Conservation (phyloP, 2,797 vertebrate species). For the Geotria australis region DNA sequence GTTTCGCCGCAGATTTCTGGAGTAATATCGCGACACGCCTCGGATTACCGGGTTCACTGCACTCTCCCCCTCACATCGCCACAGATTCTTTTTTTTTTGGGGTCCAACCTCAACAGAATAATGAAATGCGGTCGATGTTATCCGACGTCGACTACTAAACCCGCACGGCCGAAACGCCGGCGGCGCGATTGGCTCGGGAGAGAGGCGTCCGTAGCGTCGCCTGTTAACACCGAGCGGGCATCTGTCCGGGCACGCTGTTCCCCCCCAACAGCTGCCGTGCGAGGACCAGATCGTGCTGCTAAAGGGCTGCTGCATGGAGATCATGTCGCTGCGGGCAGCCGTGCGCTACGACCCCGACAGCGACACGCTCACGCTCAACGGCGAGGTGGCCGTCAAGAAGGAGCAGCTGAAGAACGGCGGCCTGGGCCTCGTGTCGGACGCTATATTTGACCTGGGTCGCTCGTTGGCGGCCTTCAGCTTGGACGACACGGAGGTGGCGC, state of each 20-base stretch:
- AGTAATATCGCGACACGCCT: too few species aligned
- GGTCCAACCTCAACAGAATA: too few species aligned
- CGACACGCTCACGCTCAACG: slow-evolving; percentile 59
- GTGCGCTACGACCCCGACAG: slow-evolving; percentile 69
- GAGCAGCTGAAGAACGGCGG: slow-evolving; percentile 77
- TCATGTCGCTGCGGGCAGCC: slow-evolving; percentile 63
- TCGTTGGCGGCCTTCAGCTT: slow-evolving; percentile 68
- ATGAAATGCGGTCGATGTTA: too few species aligned
- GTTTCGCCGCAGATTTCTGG: too few species aligned
- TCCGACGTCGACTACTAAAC: too few species aligned
- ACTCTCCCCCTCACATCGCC: too few species aligned
- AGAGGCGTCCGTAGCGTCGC: too few species aligned
- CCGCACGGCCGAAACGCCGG: too few species aligned
- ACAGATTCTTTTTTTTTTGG: too few species aligned
- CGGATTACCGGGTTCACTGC: too few species aligned
- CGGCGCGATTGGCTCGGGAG: too few species aligned
- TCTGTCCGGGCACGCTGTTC: neutral
- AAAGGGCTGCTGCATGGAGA: slow-evolving; percentile 86
- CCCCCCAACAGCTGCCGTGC: slow-evolving; percentile 24
- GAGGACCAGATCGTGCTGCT: slow-evolving; percentile 78
- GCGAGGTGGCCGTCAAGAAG: slow-evolving; percentile 59
- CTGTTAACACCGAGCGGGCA: too few species aligned
- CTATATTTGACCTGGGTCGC: slow-evolving; percentile 74
- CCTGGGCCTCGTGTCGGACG: slow-evolving; percentile 54
- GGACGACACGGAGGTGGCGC: slow-evolving; percentile 68